These are phyloP conservation scores for Portevinia maculata DNA, from an alignment of 2,888 invertebrate species.

Conservation along the genomic window DNA sequence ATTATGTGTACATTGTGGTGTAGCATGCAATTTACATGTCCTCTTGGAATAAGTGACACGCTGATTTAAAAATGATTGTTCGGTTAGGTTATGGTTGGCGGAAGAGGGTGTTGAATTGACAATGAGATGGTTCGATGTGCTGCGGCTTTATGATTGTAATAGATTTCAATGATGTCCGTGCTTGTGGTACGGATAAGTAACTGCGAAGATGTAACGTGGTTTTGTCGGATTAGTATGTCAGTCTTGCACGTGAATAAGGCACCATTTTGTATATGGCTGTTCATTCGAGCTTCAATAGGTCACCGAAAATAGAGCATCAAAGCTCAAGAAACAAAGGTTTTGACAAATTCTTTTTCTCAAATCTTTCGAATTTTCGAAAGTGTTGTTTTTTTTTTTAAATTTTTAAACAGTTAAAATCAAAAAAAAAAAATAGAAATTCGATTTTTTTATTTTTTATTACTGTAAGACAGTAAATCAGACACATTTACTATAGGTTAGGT, in stretches of 20 bases:
- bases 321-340: too few relatives aligned
- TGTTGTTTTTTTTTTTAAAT: too few relatives aligned
- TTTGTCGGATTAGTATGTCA: neutral
- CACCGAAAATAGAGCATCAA: too few relatives aligned
- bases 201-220: neutral
- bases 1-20: conserved; percentile 33
- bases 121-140: conserved; percentile 52
- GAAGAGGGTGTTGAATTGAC: conserved; percentile 11
- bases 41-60: conserved; percentile 59
- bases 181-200: neutral
- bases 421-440: too few relatives aligned
- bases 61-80: conserved; percentile 52
- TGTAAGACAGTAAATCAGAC: too few relatives aligned
- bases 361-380: too few relatives aligned
- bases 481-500: too few relatives aligned
- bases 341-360: too few relatives aligned
- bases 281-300: too few relatives aligned
- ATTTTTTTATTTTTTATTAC: too few relatives aligned
- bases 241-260: neutral
- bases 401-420: too few relatives aligned
- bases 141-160: neutral
- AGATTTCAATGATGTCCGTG: conserved; percentile 3
- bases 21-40: conserved; percentile 67
- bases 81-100: conserved; percentile 29
- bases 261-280: neutral